Percentiles rank a stretch among this genome's conserved stretches.
These are phyloP conservation scores for fruit fly (Drosophila melanogaster) DNA, from an alignment of 1,140 invertebrate genomes.

Conservation along the genomic window Release_6_plus_ISO1_MT NT_033777.3:29965001-29965500, in stretches of 20 bases:
- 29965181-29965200: constrained; percentile 15
- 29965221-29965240: constrained; percentile 44
- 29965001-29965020: constrained; percentile 54
- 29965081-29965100: constrained; percentile 46
- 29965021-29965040: constrained; percentile 56
- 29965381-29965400: constrained; percentile 62
- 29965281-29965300: constrained; percentile 56
- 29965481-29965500: constrained; percentile 71
- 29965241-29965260: constrained; percentile 57
- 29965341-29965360: constrained; percentile 61
- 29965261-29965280: constrained; percentile 79
- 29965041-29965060: constrained; percentile 35
- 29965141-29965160: constrained; percentile 49
- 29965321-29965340: constrained; percentile 27
- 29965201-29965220: constrained; percentile 3
- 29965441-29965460: constrained; percentile 8
- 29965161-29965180: constrained; percentile 75
- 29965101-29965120: constrained; percentile 45
- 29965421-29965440: not conserved
- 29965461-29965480: constrained; percentile 76
- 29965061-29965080: not conserved
- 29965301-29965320: constrained; percentile 64
- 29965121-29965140: constrained; percentile 32
- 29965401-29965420: not conserved
- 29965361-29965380: constrained; percentile 64